These are phyloP conservation scores for Seladonia tumulorum DNA, from an alignment of 2,888 invertebrate genomes.

Conservation along the genomic window DNA sequence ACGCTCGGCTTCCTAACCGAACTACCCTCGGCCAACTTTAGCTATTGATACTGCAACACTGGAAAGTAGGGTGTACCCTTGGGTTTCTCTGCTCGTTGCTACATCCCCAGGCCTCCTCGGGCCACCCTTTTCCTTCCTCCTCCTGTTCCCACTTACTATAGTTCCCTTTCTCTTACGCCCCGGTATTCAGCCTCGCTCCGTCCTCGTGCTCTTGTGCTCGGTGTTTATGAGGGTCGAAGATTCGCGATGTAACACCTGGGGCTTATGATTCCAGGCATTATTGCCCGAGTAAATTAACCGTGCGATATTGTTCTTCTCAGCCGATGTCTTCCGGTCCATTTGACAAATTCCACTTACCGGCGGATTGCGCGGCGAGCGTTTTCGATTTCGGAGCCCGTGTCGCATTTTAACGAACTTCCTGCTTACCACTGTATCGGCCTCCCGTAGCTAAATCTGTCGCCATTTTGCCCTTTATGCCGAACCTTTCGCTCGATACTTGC, in stretches of 20 bases:
- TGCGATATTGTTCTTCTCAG: slow-evolving; percentile 73
- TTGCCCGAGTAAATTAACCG: slow-evolving; percentile 79
- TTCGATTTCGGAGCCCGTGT: slow-evolving; percentile 23
- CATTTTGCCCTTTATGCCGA: not conserved
- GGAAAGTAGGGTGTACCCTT: slow-evolving; percentile 63
- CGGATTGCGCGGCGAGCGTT: slow-evolving; percentile 8
- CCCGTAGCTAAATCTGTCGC: not conserved
- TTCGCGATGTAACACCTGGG: slow-evolving; percentile 79
- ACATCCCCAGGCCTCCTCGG: not conserved
- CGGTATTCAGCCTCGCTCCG: slow-evolving; percentile 47
- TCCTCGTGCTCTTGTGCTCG: slow-evolving; percentile 54
- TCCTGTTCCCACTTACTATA: slow-evolving; percentile 1
- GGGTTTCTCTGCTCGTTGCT: slow-evolving; percentile 33
- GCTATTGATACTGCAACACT: slow-evolving; percentile 65
- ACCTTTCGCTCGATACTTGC: not conserved
- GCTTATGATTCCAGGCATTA: slow-evolving; percentile 79
- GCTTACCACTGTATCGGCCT: not conserved
- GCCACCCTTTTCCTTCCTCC: not conserved
- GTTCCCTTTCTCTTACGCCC: slow-evolving; percentile 19
- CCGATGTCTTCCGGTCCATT: slow-evolving; percentile 35
- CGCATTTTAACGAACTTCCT: slow-evolving; percentile 32
- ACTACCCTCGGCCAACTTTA: slow-evolving; percentile 63
- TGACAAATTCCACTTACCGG: slow-evolving; percentile 57
- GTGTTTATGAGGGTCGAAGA: slow-evolving; percentile 80
- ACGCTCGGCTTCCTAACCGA: slow-evolving; percentile 35